Evolutionary conservation across 1,140 invertebrate genomes (phyloP).

Genomic region (Lepidurus arcticus): DNA sequence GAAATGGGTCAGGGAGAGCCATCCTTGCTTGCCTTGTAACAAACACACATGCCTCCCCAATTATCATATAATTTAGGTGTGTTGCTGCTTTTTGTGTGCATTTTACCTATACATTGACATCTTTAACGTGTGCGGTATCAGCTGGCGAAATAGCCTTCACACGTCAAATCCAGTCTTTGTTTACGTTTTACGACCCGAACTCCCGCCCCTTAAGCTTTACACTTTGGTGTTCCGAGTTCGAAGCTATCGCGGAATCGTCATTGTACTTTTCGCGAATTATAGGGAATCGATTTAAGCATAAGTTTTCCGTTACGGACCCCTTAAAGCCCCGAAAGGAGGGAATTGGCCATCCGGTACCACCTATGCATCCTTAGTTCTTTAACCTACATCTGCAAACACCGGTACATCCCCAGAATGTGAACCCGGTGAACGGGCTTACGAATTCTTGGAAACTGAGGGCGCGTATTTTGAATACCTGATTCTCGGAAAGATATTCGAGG

Average conservation of each 20-base stretch:
- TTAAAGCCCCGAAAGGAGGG: not conserved
- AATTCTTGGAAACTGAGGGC: not conserved
- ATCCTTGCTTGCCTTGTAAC: not conserved
- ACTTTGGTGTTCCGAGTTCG: too few relatives aligned
- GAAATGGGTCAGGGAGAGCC: constrained; percentile 1
- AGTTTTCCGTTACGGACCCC: not conserved
- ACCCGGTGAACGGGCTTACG: not conserved
- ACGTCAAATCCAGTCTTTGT: too few relatives aligned
- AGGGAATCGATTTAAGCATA: not conserved
- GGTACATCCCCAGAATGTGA: not conserved
- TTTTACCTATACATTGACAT: too few relatives aligned
- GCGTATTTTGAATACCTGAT: not conserved
- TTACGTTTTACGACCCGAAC: too few relatives aligned
- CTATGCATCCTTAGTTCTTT: constrained; percentile 1
- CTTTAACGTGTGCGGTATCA: too few relatives aligned
- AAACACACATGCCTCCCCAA: not conserved
- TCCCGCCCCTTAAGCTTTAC: too few relatives aligned
- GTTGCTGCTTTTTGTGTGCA: too few relatives aligned
- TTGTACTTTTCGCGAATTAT: not conserved
- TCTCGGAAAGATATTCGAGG: not conserved
- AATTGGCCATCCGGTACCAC: not conserved
- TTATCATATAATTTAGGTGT: not conserved
- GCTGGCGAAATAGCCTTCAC: too few relatives aligned
- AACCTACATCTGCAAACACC: not conserved
- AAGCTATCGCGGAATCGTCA: not conserved